Conservation (phyloP, 2,888 invertebrate species). For the Abscondita cerata region DNA sequence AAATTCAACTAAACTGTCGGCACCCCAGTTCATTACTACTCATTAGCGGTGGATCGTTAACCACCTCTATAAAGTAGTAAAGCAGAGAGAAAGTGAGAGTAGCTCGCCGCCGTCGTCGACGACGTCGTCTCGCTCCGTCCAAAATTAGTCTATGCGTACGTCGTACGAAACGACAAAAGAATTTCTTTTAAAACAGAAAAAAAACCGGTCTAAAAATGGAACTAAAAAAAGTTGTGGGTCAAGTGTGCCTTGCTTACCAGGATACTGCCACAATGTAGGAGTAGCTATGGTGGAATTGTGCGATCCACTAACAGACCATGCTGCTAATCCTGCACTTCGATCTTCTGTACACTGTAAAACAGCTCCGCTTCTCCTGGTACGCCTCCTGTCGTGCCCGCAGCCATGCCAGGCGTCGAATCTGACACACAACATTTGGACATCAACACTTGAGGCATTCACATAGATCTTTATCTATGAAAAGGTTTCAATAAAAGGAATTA, state of each 20-base stretch:
- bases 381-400: constrained; percentile 73
- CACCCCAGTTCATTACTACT: constrained; percentile 25
- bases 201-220: constrained; percentile 33
- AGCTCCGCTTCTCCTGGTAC: constrained; percentile 62
- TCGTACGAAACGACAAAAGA: constrained; percentile 19
- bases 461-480: constrained; percentile 21
- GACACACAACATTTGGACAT: constrained; percentile 41
- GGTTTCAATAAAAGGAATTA: not conserved
- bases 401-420: constrained; percentile 64
- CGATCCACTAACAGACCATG: constrained; percentile 62
- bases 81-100: constrained; percentile 2
- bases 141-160: not conserved
- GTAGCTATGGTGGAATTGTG: constrained; percentile 66
- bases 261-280: constrained; percentile 83
- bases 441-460: constrained; percentile 23
- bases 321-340: constrained; percentile 63
- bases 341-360: constrained; percentile 72
- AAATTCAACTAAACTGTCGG: constrained; percentile 23
- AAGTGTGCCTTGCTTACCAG: constrained; percentile 68
- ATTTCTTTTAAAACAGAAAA: constrained; percentile 13
- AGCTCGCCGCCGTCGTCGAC: not conserved
- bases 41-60: constrained; percentile 27
- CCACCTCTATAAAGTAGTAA: constrained; percentile 14
- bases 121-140: not conserved
- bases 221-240: constrained; percentile 36